A percentile compares a stretch with the other conserved stretches of the same genome.
phyloP scores from a whole-genome alignment of 2,797 vertebrate genomes.

The Fringilla coelebs region DNA sequence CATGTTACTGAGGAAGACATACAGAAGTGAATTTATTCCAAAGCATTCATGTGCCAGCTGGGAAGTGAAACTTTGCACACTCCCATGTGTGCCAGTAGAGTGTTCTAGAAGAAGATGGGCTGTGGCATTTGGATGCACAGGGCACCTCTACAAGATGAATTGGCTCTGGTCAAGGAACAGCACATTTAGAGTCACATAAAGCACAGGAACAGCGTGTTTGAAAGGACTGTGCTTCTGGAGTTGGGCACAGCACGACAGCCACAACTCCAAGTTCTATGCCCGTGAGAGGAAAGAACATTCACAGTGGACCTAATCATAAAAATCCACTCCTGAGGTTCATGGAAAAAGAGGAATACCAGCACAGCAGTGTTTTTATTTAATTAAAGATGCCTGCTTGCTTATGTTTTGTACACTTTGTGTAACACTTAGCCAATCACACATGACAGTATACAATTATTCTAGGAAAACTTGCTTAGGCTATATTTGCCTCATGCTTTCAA shows the following conservation, averaged over 20 bases:
- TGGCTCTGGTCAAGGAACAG: not conserved
- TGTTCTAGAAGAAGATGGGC: not conserved
- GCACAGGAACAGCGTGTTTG: accelerated
- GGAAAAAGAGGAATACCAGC: not conserved
- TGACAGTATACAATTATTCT: constrained; percentile 64
- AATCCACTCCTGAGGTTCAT: constrained; percentile 1
- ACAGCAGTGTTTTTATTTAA: constrained; percentile 14
- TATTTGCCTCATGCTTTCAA: constrained; percentile 57
- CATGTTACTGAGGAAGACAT: not conserved
- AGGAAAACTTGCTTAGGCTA: constrained; percentile 21
- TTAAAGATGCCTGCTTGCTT: constrained; percentile 17
- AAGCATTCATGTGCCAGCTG: not conserved
- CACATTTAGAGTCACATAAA: not conserved
- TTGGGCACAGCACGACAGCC: accelerated
- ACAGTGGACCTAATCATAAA: not conserved
- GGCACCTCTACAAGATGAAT: not conserved
- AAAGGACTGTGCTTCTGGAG: not conserved
- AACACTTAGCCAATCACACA: constrained; percentile 55
- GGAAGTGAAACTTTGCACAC: not conserved
- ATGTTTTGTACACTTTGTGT: constrained; percentile 29
- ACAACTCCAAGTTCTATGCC: not conserved
- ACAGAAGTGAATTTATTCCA: not conserved
- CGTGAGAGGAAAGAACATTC: not conserved
- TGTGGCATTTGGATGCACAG: not conserved
- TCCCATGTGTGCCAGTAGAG: not conserved